A percentile compares a stretch with the other conserved stretches of the same genome.
Conservation (phyloP, 2,797 vertebrate genomes). For the Dallia pectoralis region DNA sequence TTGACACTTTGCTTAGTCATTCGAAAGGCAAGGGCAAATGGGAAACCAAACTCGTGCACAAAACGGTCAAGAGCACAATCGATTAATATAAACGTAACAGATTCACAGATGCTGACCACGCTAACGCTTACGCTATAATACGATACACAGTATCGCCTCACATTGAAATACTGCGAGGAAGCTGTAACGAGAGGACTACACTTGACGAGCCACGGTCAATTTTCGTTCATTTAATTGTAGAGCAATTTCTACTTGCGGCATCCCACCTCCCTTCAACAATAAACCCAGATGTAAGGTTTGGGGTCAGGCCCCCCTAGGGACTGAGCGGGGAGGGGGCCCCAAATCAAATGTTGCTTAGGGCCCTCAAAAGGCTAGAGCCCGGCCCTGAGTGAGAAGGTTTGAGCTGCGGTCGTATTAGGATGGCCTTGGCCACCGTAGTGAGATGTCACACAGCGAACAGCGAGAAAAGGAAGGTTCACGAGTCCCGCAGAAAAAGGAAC, state of each 20-base stretch:
- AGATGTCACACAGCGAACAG: slow-evolving; percentile 7
- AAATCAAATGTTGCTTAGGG: too few relatives aligned
- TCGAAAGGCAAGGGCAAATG: slow-evolving; percentile 26
- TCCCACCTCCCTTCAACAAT: background rate
- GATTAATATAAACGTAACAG: background rate
- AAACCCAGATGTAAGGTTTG: background rate
- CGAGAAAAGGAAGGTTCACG: slow-evolving; percentile 8
- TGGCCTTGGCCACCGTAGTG: slow-evolving; percentile 8
- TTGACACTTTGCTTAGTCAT: slow-evolving; percentile 21
- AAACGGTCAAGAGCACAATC: slow-evolving; percentile 7
- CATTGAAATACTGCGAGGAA: background rate
- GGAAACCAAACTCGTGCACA: slow-evolving; percentile 21
- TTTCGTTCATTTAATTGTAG: background rate
- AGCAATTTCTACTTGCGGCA: background rate
- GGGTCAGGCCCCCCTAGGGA: background rate
- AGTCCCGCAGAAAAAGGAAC: background rate
- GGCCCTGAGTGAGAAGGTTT: too few relatives aligned
- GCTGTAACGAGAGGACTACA: background rate
- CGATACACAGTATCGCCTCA: background rate
- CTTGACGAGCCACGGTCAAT: background rate
- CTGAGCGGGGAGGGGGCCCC: too few relatives aligned
- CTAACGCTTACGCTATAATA: slow-evolving; percentile 18
- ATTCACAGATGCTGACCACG: slow-evolving; percentile 7
- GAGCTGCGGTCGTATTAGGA: slow-evolving; percentile 44
- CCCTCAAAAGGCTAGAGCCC: too few relatives aligned